phyloP scores from a whole-genome alignment of 2,797 vertebrate genomes.

The Coregonus sp. region DNA sequence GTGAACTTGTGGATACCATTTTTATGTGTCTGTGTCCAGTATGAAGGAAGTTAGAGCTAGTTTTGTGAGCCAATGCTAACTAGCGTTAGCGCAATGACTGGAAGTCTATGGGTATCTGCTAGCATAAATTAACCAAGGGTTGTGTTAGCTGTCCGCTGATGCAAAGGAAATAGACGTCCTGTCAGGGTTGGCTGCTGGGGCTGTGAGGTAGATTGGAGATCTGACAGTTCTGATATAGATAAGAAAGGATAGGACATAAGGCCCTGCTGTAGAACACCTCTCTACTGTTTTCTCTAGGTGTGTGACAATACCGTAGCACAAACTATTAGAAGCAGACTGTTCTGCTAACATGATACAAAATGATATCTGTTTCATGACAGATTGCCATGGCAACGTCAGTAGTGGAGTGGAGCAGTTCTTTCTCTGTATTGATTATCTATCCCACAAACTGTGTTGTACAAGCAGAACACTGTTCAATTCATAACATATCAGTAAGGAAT shows the following conservation, averaged over 20 bases:
- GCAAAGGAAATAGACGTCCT: not conserved
- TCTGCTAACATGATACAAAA: not conserved
- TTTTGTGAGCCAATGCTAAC: too few species aligned
- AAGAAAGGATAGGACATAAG: not conserved
- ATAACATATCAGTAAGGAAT: constrained; percentile 16
- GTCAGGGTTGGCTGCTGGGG: not conserved
- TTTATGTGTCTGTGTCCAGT: too few species aligned
- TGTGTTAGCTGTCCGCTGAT: not conserved
- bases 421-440: constrained; percentile 19
- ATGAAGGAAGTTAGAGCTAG: too few species aligned
- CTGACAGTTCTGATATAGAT: not conserved
- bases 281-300: not conserved
- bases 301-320: not conserved
- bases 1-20: too few species aligned
- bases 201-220: not conserved
- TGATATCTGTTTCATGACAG: constrained; percentile 8
- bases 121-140: too few species aligned
- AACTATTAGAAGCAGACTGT: not conserved
- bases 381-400: constrained; percentile 30
- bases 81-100: too few species aligned
- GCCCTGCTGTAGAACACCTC: not conserved
- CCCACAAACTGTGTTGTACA: constrained; percentile 16
- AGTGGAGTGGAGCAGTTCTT: constrained; percentile 16
- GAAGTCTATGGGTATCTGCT: too few species aligned
- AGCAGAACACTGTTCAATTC: constrained; percentile 1